Evolutionary conservation across 2,113 vertebrate species (phyloP).

Genomic region (Castor canadensis): DNA sequence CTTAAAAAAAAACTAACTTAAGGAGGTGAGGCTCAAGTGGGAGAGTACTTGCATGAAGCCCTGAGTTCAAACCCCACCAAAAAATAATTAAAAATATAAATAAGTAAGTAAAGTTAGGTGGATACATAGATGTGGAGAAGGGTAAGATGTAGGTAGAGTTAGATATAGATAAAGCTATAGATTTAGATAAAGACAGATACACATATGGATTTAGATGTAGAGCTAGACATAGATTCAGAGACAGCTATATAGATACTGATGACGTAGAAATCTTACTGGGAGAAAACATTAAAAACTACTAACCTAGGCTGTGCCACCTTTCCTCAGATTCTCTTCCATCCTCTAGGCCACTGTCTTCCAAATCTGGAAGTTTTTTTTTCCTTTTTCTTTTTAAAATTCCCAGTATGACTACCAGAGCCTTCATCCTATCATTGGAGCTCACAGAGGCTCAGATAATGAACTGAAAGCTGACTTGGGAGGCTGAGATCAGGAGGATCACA

Average conservation of each 20-base stretch:
- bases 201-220: background rate
- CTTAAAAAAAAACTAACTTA: background rate
- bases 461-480: background rate
- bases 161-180: background rate
- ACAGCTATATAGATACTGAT: background rate
- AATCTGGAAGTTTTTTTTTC: background rate
- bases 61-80: no score
- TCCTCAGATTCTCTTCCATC: background rate
- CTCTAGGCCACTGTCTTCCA: background rate
- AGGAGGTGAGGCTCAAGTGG: no score
- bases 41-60: no score
- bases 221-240: background rate
- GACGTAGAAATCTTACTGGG: background rate
- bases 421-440: background rate
- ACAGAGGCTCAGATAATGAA: background rate
- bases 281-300: background rate
- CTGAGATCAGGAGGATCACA: no score
- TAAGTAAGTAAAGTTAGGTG: background rate
- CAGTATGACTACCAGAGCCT: background rate
- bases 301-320: background rate
- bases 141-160: background rate
- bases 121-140: background rate
- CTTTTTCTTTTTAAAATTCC: conserved; percentile 18
- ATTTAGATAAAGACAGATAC: background rate
- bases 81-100: background rate